Base-by-base conservation (phyloP, 2,113 vertebrate species). In the Pterophyllum scalare region DNA sequence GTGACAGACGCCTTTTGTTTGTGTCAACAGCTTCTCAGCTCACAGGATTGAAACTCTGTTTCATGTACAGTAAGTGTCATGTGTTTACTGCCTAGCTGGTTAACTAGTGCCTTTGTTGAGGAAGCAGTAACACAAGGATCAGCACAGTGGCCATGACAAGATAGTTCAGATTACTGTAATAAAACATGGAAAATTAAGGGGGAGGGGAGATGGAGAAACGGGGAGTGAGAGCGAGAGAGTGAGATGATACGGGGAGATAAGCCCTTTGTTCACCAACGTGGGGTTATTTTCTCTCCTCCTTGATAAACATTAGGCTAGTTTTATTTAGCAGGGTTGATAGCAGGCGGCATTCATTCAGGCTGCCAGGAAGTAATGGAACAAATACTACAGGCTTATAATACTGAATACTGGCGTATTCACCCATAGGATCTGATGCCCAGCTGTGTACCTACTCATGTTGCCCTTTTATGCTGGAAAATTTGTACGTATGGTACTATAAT, bases 161-260 rank as follows among this genome's bases (percentile, higher is more conserved):
- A 95, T 93, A 89, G 90, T 85, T 81, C 46, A 84, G 93, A 93
- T 95, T 93, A 93, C 85, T 85, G 81, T 91, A 90, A 93, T 92
- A 92, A 91, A 89, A 85, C 89, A 85, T 86, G 92, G 91, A 90
- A 93, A 93, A 91, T 86, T 77, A 89, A 81, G 64, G 81, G 67
- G 83, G 75, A 61, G 58, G 72, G n/a, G 77, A 81, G 80, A 82
- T 54, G 59, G 82, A 80, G 78, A 80, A 80, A 84, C 24, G 49
- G 56, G 80, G 49, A 88, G 67, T 22, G 74, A 72, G 75, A 52
- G 46, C 17, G 26, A 72, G 67, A 72, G 46, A 72, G 56, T 60
- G 59, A 86, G 90, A 92, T 90, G 75, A 77, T 81, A 77, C 15
- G 20, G 80, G 31, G 22, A 79, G 92, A 94, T 94, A 93, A 88